A percentile compares a stretch with the other conserved stretches of the same genome.
Conservation (phyloP, 2,113 vertebrate species). For the Calidris pygmaea region DNA sequence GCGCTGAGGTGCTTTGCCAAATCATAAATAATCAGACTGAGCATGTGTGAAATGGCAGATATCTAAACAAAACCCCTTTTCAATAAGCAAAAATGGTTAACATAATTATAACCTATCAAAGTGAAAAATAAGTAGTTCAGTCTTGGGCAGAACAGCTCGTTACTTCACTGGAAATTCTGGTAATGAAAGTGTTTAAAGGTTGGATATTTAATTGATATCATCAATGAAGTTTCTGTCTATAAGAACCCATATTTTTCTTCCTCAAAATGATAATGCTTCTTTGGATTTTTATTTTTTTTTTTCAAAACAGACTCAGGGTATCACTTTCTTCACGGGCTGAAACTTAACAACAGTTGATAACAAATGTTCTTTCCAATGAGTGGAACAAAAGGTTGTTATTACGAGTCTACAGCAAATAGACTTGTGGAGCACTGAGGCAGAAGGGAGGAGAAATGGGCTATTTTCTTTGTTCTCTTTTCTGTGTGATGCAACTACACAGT, state of each 20-base stretch:
- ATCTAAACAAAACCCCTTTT: background rate
- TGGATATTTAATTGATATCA: background rate
- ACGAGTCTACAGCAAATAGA: background rate
- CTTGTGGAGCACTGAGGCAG: background rate
- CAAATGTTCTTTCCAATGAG: background rate
- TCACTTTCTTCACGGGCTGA: background rate
- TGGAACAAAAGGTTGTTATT: background rate
- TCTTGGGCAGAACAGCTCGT: background rate
- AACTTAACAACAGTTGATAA: background rate
- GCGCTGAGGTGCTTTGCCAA: background rate
- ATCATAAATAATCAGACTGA: background rate
- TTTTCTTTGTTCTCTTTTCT: background rate
- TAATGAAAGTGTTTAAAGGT: background rate
- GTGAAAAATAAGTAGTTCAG: background rate
- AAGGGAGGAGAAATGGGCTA: background rate
- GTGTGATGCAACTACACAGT: background rate
- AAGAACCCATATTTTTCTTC: background rate
- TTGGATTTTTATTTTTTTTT: no score
- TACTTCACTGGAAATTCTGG: background rate
- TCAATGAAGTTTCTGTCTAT: background rate
- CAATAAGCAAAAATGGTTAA: background rate
- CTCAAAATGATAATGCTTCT: background rate
- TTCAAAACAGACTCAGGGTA: background rate
- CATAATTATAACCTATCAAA: background rate
- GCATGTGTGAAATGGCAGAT: background rate